Evolutionary conservation across 2,888 invertebrate species (phyloP), one percentile per base, ranked within the genome.

Genomic region (Agrilus mali): DNA sequence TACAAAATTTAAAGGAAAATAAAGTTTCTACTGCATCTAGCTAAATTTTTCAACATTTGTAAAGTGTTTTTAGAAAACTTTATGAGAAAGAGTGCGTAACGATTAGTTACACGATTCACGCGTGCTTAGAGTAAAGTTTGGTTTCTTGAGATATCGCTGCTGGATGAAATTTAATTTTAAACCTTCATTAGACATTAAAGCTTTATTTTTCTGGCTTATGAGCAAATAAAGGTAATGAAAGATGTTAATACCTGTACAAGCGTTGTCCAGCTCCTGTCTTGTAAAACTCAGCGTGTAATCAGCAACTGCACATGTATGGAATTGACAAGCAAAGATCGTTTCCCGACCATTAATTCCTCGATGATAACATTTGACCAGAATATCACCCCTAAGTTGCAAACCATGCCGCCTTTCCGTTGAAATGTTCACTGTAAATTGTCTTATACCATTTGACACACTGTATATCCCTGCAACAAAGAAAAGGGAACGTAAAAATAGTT

Each of bases 261-360:
- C 88, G 57, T 82, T 77, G 68, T 94, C 93, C 53, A 94, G 75
- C 62, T 93, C 90, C 58, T 82, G 82, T 60, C 87, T 81, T 47
- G 82, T 82, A 71, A 92, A 89, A 56, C 82, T 80, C 43, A 93
- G 77, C 47, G 84, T 83, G 67, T 86, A 81, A 63, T 87, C 84
- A 38, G 86, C 77, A 51, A 93, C 83, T 42, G 92, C 90, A 70
- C 93, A 93, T 4, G 94, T 93, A 73, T 94, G 93, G 72, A 94
- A 92, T 78, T 94, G 87, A 63, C 85, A 82, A 40, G 85, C 80
- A 71, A 88, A 89, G 54, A 89, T 77, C n/a, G 85, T 75, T 55
- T 81, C 81, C 35, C 77, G 70, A 48, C 72, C 73, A 27, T 55
- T 53, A 34, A 62, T 61, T 17, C 60, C 68, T 4, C 86, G 75